phyloP scores from a whole-genome alignment of 2,797 vertebrate genomes.

The Danionella dracula region DNA sequence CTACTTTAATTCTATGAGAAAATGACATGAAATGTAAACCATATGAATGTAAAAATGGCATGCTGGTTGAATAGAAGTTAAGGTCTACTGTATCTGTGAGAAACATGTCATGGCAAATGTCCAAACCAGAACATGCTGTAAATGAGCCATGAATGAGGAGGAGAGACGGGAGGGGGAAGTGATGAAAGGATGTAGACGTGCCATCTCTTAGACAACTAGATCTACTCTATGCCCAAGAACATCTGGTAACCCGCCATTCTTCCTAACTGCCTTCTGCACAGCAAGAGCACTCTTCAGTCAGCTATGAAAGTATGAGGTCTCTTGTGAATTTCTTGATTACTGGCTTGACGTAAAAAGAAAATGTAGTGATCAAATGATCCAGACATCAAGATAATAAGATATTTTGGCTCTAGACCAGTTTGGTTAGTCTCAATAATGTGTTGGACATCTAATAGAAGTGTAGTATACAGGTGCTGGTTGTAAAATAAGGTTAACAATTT shows the following conservation, averaged over 20 bases:
- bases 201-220: conserved; percentile 5
- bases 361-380: conserved; percentile 64
- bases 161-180: background rate
- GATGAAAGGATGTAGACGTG: conserved; percentile 10
- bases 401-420: conserved; percentile 40
- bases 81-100: conserved; percentile 5
- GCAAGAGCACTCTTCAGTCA: conserved; percentile 21
- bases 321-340: conserved; percentile 51
- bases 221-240: conserved; percentile 57
- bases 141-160: conserved; percentile 31
- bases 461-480: no score
- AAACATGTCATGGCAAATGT: background rate
- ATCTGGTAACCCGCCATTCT: conserved; percentile 13
- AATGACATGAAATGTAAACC: no score
- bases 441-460: no score
- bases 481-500: no score
- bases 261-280: conserved; percentile 13
- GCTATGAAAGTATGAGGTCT: conserved; percentile 42
- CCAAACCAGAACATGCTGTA: conserved; percentile 53
- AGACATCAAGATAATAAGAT: conserved; percentile 50
- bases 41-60: no score
- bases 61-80: conserved; percentile 14
- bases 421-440: no score
- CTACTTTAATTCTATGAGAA: no score
- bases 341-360: conserved; percentile 44